These are phyloP conservation scores for Clanis bilineata DNA, from an alignment of 2,888 invertebrate genomes.

Conservation along the genomic window DNA sequence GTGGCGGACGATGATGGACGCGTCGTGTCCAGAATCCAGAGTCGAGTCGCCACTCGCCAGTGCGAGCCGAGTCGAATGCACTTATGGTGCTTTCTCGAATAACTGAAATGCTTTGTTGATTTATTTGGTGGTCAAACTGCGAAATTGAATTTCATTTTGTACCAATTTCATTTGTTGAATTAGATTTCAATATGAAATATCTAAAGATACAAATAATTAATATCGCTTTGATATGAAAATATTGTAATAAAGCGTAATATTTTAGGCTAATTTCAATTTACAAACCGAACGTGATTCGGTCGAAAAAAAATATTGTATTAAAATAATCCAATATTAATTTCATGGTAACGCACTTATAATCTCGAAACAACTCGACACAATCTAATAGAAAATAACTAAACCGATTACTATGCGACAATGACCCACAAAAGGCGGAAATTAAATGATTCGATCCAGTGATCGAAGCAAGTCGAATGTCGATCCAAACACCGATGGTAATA, in stretches of 20 bases:
- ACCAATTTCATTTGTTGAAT: background rate
- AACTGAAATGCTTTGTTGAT: slow-evolving; percentile 3
- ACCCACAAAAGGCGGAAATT: slow-evolving; percentile 13
- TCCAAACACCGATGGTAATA: slow-evolving; percentile 32
- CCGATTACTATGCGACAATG: background rate
- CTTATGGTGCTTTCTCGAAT: slow-evolving; percentile 9
- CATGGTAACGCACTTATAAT: background rate
- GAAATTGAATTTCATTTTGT: background rate
- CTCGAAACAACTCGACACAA: background rate
- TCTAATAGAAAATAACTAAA: background rate
- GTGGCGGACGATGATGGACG: slow-evolving; percentile 40
- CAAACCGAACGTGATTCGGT: too few species aligned
- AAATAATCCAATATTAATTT: background rate
- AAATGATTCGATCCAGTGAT: slow-evolving; percentile 13
- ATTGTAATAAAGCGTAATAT: background rate
- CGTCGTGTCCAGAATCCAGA: slow-evolving; percentile 19
- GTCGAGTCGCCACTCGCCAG: background rate
- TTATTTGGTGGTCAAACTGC: background rate
- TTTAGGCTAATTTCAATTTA: background rate
- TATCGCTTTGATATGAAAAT: background rate
- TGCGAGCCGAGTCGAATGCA: background rate
- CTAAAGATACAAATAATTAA: too few species aligned
- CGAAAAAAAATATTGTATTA: background rate
- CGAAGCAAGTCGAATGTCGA: background rate
- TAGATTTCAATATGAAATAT: too few species aligned